Conservation (phyloP, 2,113 vertebrate species). For the Anguilla japonica region DNA sequence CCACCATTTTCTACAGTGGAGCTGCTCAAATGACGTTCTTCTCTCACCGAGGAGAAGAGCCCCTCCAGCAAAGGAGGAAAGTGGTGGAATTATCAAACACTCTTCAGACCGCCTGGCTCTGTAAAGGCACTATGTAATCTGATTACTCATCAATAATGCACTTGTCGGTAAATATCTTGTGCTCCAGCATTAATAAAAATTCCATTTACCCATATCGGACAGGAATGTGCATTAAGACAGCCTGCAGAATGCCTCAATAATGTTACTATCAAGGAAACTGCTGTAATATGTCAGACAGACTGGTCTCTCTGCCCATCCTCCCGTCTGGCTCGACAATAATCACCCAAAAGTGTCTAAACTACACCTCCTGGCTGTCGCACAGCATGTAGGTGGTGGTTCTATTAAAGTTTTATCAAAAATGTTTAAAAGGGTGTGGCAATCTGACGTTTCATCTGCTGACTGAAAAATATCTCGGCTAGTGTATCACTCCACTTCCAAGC, state of each 20-base stretch:
- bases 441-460: not conserved
- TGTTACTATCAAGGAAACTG: slow-evolving; percentile 1
- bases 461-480: not conserved
- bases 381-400: not conserved
- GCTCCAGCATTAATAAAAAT: slow-evolving; percentile 21
- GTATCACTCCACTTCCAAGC: not conserved
- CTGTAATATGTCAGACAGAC: not conserved
- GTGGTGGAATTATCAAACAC: slow-evolving; percentile 24
- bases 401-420: not conserved
- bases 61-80: not conserved
- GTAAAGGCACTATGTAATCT: slow-evolving; percentile 26
- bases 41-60: slow-evolving; percentile 12
- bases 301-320: not conserved
- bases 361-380: not conserved
- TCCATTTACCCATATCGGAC: slow-evolving; percentile 31
- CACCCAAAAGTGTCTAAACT: not conserved
- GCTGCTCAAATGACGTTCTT: not conserved
- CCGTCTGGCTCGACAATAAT: not conserved
- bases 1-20: slow-evolving; percentile 6
- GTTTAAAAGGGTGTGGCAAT: not conserved
- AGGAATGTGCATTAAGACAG: slow-evolving; percentile 7
- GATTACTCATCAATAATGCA: slow-evolving; percentile 39
- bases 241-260: slow-evolving; percentile 15
- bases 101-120: slow-evolving; percentile 8
- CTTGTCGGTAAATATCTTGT: slow-evolving; percentile 11